Evolutionary conservation across 2,888 invertebrate genomes (phyloP), one percentile per base, ranked within the genome.

Genomic region (Mimumesa dahlbomi): DNA sequence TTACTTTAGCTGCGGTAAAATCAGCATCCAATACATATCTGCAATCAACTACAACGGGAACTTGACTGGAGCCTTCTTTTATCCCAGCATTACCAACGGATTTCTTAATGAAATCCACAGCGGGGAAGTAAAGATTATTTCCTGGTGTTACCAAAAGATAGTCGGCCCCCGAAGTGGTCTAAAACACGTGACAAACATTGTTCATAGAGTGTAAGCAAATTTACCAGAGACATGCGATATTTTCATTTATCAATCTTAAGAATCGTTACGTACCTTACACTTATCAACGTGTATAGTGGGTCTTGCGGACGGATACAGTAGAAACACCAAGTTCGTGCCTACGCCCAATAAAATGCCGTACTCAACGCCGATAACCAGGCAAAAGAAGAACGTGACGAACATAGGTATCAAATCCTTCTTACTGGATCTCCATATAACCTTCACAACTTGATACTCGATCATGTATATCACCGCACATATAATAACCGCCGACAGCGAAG

Each of bases 381-480:
- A 97, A 18, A 95, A 89, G 0, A 95, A 90, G 88, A 98, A 97
- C 0, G 97, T 97, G 0, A 95, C 94, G 70, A 94, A 92, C 67
- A 96, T 95, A 0, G 97, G 95, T 2, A 95, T 92, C 1, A 95
- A 87, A 76, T 97, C 97, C 77, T 93, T 92, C 73, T 95, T 93
- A 70, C 94, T 94, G 0, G 95, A 95, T 11, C 93, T 92, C 96
- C 96, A 96, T 93, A 96, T 94, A 0, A 96, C 94, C 81, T 95
- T 94, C 0, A 96, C 93, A 46, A 95, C 95, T 91, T 96, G 95
- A 88, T 96, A 96, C 89, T 97, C 97, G 84, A 97, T 96, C 97
- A 97, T 97, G 90, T 96, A 96, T 88, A 98, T 94, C 70, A 98
- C 98, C 77, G 98, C 98, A 87, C 96, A 95, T 76, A 98, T 97